phyloP scores from a whole-genome alignment of 2,797 vertebrate genomes.

The Okamejei kenojei region DNA sequence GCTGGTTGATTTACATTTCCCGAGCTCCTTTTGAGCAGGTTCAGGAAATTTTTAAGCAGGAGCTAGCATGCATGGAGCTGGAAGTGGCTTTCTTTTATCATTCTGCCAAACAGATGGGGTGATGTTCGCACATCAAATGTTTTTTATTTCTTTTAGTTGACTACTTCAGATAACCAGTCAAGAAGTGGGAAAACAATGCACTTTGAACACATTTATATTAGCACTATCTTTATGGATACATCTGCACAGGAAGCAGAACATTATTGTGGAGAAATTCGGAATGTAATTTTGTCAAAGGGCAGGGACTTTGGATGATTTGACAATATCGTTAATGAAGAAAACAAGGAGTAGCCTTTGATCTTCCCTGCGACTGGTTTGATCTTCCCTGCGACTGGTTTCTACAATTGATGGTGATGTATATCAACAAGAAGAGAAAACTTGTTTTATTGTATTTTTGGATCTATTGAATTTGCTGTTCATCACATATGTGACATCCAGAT shows the following conservation, averaged over 20 bases:
- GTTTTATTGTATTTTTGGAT: background rate
- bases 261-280: background rate
- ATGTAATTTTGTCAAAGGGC: conserved; percentile 1
- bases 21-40: conserved; percentile 20
- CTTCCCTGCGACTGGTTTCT: background rate
- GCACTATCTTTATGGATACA: conserved; percentile 15
- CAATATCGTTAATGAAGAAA: background rate
- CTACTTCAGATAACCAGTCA: conserved; percentile 9
- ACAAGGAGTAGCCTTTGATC: background rate
- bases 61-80: background rate
- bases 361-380: background rate
- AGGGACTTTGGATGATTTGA: background rate
- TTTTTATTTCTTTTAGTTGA: conserved; percentile 31
- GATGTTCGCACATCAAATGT: conserved; percentile 22
- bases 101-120: conserved; percentile 35
- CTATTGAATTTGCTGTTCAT: background rate
- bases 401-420: background rate
- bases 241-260: conserved; percentile 31
- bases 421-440: background rate
- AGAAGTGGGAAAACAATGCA: conserved; percentile 29
- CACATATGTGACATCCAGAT: background rate
- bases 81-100: conserved; percentile 16
- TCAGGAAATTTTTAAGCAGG: conserved; percentile 8
- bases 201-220: conserved; percentile 24
- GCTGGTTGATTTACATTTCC: conserved; percentile 32